A percentile compares a stretch with the other conserved stretches of the same genome.
Evolutionary conservation across 2,797 vertebrate genomes (phyloP).

Genomic region (Semotilus atromaculatus): DNA sequence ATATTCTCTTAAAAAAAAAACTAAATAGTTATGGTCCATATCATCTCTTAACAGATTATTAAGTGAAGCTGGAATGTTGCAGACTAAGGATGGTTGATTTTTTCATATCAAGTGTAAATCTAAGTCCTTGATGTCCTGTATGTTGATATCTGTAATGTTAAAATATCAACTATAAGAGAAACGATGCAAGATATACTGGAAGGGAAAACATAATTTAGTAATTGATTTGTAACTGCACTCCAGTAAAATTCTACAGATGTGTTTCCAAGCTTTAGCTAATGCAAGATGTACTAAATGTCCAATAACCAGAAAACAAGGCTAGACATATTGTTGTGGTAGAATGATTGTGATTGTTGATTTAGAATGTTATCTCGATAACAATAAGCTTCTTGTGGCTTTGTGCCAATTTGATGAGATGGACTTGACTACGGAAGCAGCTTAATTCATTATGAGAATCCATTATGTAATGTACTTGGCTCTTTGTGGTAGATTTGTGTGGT

Average conservation of each 20-base stretch:
- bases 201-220: background rate
- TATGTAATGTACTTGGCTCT: conserved; percentile 12
- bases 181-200: background rate
- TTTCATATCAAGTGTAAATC: background rate
- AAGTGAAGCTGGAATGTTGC: background rate
- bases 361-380: background rate
- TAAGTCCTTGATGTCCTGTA: background rate
- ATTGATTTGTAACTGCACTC: background rate
- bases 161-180: background rate
- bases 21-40: background rate
- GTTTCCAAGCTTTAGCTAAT: background rate
- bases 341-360: conserved; percentile 13
- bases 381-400: conserved; percentile 22
- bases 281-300: background rate
- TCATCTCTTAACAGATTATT: background rate
- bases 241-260: background rate
- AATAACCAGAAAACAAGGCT: background rate
- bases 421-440: conserved; percentile 37
- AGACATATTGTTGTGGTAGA: background rate
- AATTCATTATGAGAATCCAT: conserved; percentile 24
- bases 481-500: background rate
- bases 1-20: background rate
- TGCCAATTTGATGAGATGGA: conserved; percentile 17
- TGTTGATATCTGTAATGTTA: background rate
- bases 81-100: background rate